Percentiles rank a stretch among this genome's conserved stretches.
Evolutionary conservation across 1,140 invertebrate species (phyloP).

Genomic region (Cheumatopsyche charites): DNA sequence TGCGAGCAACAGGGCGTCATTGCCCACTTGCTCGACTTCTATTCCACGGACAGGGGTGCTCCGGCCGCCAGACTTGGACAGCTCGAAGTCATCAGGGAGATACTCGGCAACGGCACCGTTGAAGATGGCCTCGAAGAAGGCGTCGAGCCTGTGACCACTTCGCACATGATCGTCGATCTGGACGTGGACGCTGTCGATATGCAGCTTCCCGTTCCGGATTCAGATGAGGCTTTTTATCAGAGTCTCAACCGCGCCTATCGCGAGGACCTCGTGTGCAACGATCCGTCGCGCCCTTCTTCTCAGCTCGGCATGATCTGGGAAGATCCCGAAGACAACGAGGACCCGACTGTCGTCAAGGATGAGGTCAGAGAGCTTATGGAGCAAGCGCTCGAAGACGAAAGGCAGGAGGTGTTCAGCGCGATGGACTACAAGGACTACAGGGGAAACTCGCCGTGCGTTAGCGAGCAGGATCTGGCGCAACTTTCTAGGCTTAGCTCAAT

Average conservation of each 20-base stretch:
- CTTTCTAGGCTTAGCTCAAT: slow-evolving; percentile 74
- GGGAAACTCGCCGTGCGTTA: slow-evolving; percentile 74
- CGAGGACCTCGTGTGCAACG: slow-evolving; percentile 74
- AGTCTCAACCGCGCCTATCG: slow-evolving; percentile 86
- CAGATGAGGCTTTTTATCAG: slow-evolving; percentile 87
- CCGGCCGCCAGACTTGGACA: slow-evolving; percentile 57
- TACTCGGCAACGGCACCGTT: slow-evolving; percentile 65
- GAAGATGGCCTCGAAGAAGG: slow-evolving; percentile 68
- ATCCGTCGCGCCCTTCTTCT: slow-evolving; percentile 66
- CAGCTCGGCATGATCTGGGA: slow-evolving; percentile 86
- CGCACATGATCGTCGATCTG: slow-evolving; percentile 53
- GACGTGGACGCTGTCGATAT: slow-evolving; percentile 56
- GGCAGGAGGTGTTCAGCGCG: slow-evolving; percentile 74
- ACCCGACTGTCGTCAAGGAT: slow-evolving; percentile 51
- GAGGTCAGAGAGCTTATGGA: slow-evolving; percentile 59
- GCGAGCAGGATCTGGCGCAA: slow-evolving; percentile 78
- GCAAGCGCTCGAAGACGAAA: slow-evolving; percentile 59
- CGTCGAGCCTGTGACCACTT: slow-evolving; percentile 58
- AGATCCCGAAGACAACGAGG: slow-evolving; percentile 62
- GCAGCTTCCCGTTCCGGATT: slow-evolving; percentile 63
- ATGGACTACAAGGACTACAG: slow-evolving; percentile 81
- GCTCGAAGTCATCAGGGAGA: slow-evolving; percentile 65
- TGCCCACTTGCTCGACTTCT: slow-evolving; percentile 83
- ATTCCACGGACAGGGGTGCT: slow-evolving; percentile 60
- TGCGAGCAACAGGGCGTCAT: slow-evolving; percentile 93